Percentiles rank a stretch among this genome's conserved stretches.
Conservation (phyloP, 2,113 vertebrate genomes). For the Urocitellus parryii region DNA sequence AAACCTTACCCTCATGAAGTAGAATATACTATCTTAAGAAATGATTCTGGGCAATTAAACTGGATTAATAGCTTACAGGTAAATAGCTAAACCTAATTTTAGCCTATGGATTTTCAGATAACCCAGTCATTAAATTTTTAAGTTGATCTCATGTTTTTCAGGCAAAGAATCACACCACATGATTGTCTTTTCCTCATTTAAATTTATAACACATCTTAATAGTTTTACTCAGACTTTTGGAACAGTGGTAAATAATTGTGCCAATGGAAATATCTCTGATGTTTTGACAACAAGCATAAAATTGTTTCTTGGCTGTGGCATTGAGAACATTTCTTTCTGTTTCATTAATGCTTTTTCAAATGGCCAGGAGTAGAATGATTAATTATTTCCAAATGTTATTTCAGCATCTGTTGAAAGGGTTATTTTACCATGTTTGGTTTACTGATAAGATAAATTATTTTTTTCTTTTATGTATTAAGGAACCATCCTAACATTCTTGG, state of each 20-base stretch:
- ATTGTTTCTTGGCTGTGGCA: not conserved
- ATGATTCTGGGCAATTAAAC: not conserved
- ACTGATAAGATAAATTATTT: not conserved
- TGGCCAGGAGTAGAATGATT: slow-evolving; percentile 17
- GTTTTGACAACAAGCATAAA: slow-evolving; percentile 12
- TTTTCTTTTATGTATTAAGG: not conserved
- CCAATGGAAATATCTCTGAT: not conserved
- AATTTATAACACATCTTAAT: not conserved
- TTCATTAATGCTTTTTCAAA: slow-evolving; percentile 2
- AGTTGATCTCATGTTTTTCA: not conserved
- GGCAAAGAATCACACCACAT: not conserved
- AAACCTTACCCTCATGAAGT: not conserved
- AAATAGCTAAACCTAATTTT: not conserved
- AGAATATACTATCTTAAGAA: not conserved
- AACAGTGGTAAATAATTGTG: not conserved
- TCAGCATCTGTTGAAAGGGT: not conserved
- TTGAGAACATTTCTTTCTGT: slow-evolving; percentile 14
- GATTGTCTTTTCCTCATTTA: not conserved
- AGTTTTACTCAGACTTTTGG: slow-evolving; percentile 22
- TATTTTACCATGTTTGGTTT: not conserved
- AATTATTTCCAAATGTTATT: not conserved
- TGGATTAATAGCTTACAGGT: not conserved
- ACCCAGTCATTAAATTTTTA: not conserved
- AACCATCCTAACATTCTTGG: not conserved
- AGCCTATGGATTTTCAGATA: not conserved